phyloP scores from a whole-genome alignment of 2,888 invertebrate species.

The Bruchidius siliquastri region DNA sequence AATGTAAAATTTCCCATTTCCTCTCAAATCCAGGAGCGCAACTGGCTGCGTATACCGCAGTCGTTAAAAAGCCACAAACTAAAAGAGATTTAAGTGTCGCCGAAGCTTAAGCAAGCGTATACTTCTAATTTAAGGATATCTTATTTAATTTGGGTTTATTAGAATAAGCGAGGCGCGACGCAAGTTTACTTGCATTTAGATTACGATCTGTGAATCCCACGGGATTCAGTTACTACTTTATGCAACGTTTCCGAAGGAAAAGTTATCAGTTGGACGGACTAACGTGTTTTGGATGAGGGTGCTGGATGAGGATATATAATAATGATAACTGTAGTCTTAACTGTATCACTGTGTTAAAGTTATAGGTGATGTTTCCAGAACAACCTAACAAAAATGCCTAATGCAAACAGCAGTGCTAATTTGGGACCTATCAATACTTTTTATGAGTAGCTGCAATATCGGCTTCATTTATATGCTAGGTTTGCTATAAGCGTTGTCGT shows the following conservation, averaged over 20 bases:
- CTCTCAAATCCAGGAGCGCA: neutral
- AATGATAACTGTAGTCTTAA: too few relatives aligned
- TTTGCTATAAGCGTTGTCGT: too few relatives aligned
- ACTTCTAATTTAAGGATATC: neutral
- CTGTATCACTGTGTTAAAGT: too few relatives aligned
- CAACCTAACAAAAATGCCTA: too few relatives aligned
- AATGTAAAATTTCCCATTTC: neutral
- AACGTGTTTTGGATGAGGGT: neutral
- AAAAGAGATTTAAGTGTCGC: neutral
- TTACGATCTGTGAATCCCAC: neutral
- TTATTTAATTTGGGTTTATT: neutral
- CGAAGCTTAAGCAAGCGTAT: neutral
- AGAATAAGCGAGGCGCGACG: neutral
- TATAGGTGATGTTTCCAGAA: too few relatives aligned
- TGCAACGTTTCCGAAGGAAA: neutral
- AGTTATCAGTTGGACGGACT: neutral
- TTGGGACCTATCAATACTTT: too few relatives aligned
- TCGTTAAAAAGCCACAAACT: neutral
- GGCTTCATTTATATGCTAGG: too few relatives aligned
- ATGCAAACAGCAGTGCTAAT: too few relatives aligned
- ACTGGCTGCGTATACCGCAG: neutral
- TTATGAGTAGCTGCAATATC: too few relatives aligned
- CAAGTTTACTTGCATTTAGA: neutral
- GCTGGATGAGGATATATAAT: too few relatives aligned
- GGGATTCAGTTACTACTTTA: neutral